Base-by-base conservation (phyloP, 2,113 vertebrate species). In the Pollimyrus isidori region DNA sequence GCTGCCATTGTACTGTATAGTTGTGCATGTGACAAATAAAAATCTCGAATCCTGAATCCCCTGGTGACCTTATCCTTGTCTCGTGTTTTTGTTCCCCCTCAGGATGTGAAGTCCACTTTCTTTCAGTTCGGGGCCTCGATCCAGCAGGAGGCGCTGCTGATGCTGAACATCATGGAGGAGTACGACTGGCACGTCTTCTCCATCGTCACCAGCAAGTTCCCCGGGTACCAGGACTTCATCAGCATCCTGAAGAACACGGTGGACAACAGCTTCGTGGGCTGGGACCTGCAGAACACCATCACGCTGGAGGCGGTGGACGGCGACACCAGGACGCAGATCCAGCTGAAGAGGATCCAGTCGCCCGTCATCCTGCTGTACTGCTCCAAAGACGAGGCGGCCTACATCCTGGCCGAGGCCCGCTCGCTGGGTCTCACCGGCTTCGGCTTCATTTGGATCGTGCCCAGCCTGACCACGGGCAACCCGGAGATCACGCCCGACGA, bases 181-280 rank as follows among this genome's bases (percentile, higher is more conserved):
- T 99, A 99, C 0, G 98, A 99, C 95, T 99, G 98, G 98, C 98
- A 99, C 0, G 96, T 98, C 91, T 99, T 99, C 94, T 98, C 98
- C 89, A 94, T 99, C 46, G 98, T 99, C 91, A 99, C 98, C 69
- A 99, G 97, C 91, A 98, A 98, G 92, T 99, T 98, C 91, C 98
- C 98, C 0, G 98, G 98, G 80, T 99, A 99, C 93, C 96, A 97
- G 94, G 98, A 99, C 94, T 99, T 99, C 95, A 98, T 99, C 92
- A 96, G 95, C 90, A 96, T 99, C 93, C 95, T 99, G 88, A 99
- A 99, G 94, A 97, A 95, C 49, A 99, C 98, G 0, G 98, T 99
- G 90, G 98, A 99, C 94, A 99, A 99, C 91, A 99, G 98, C 92
- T 99, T 99, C 89, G 98, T 99, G 92, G 98, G 98, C 91, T 99